Conservation (phyloP, 2,113 vertebrate species). For the Pachypanchax playfairii region DNA sequence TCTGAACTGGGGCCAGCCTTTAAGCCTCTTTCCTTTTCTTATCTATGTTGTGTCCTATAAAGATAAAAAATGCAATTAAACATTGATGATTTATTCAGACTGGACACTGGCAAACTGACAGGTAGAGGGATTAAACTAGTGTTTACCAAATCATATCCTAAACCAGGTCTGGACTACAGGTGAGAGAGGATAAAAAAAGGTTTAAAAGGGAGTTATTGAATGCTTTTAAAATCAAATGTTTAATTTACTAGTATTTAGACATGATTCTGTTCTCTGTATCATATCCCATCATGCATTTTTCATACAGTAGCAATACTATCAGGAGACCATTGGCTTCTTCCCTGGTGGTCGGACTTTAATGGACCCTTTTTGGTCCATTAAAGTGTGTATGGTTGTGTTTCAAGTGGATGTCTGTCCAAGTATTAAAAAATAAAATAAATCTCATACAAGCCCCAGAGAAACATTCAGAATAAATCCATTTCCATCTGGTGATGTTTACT, state of each 20-base stretch:
- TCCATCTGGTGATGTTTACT: slow-evolving; percentile 68
- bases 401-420: slow-evolving; percentile 27
- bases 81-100: slow-evolving; percentile 73
- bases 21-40: slow-evolving; percentile 64
- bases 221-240: slow-evolving; percentile 71
- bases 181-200: background rate
- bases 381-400: slow-evolving; percentile 42
- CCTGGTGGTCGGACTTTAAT: slow-evolving; percentile 24
- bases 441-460: slow-evolving; percentile 12
- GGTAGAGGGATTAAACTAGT: slow-evolving; percentile 35
- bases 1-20: slow-evolving; percentile 52
- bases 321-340: slow-evolving; percentile 52
- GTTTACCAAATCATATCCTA: slow-evolving; percentile 37
- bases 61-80: slow-evolving; percentile 75
- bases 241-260: slow-evolving; percentile 69
- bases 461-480: slow-evolving; percentile 52
- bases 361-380: slow-evolving; percentile 77
- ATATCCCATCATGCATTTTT: slow-evolving; percentile 81
- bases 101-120: slow-evolving; percentile 46
- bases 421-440: slow-evolving; percentile 20
- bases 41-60: slow-evolving; percentile 63
- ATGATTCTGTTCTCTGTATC: slow-evolving; percentile 72
- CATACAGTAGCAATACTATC: slow-evolving; percentile 69
- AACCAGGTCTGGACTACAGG: background rate
- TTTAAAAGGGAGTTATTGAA: slow-evolving; percentile 28